Evolutionary conservation across 2,113 vertebrate genomes (phyloP).

Genomic region (Leucopternis melanops): DNA sequence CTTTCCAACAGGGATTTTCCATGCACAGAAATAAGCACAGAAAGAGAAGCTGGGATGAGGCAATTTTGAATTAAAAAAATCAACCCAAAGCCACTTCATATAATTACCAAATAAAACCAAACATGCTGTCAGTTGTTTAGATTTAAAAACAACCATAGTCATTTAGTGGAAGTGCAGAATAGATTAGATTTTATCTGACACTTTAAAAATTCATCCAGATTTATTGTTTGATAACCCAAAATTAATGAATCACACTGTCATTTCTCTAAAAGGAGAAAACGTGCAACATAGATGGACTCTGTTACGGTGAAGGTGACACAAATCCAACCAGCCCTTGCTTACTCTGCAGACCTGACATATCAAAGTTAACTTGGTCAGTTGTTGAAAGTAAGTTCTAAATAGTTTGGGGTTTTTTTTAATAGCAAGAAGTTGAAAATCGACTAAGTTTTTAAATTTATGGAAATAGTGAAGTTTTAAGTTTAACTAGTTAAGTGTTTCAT

Average conservation of each 20-base stretch:
- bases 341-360: conserved; percentile 79
- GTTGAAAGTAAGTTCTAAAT: conserved; percentile 78
- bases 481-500: neutral
- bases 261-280: conserved; percentile 80
- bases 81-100: neutral
- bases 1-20: neutral
- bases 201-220: neutral
- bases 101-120: neutral
- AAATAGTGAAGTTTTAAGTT: neutral
- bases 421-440: neutral
- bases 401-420: neutral
- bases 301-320: conserved; percentile 78
- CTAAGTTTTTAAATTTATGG: neutral
- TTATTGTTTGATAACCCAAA: neutral
- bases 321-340: conserved; percentile 80
- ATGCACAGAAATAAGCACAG: neutral
- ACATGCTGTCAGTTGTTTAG: neutral
- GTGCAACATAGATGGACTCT: conserved; percentile 83
- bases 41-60: neutral
- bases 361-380: conserved; percentile 82
- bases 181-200: neutral
- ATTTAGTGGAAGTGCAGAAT: neutral
- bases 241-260: neutral
- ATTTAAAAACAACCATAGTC: neutral
- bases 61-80: neutral